Conservation (phyloP, 2,797 vertebrate species). For the Mormyrus proboscirostris region DNA sequence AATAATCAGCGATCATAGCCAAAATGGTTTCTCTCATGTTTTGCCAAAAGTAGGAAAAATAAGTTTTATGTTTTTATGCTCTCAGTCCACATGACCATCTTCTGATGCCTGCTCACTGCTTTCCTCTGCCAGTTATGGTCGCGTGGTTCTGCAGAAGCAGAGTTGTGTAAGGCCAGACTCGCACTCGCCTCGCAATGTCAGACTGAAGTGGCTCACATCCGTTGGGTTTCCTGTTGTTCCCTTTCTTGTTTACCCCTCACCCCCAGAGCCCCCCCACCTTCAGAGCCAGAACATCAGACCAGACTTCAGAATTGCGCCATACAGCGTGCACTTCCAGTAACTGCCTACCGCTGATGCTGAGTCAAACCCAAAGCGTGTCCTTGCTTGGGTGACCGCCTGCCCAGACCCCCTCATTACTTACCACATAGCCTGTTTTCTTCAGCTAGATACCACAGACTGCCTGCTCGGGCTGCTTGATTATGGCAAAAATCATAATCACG, state of each 20-base stretch:
- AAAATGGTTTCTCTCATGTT: not conserved
- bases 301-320: constrained; percentile 47
- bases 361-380: not conserved
- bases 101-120: not conserved
- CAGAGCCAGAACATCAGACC: constrained; percentile 40
- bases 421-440: not conserved
- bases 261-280: constrained; percentile 48
- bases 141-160: not conserved
- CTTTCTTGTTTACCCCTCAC: constrained; percentile 44
- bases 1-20: not conserved
- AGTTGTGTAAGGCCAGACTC: not conserved
- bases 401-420: not conserved
- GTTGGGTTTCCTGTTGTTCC: constrained; percentile 58
- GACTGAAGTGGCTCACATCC: constrained; percentile 33
- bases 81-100: not conserved
- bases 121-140: not conserved
- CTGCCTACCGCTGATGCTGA: constrained; percentile 14
- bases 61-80: not conserved
- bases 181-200: not conserved
- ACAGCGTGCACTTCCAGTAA: constrained; percentile 29
- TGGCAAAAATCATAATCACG: not conserved
- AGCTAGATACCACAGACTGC: not conserved
- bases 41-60: not conserved
- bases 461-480: not conserved
- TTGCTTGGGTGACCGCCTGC: not conserved